These are phyloP conservation scores for Synergus japonicus DNA, from an alignment of 2,888 invertebrate species.

Conservation along the genomic window DNA sequence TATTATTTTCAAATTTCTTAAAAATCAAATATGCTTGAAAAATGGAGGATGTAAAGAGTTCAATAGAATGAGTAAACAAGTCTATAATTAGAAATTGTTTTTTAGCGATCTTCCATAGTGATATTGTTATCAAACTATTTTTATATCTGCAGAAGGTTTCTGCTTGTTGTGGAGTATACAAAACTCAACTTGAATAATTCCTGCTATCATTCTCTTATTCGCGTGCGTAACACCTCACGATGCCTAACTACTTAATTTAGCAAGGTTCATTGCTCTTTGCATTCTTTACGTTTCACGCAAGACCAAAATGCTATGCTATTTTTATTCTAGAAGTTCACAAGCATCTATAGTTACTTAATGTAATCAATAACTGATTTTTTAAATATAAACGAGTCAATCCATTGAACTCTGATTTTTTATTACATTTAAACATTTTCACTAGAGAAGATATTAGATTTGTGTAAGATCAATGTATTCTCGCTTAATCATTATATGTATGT, in stretches of 20 bases:
- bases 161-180: not conserved
- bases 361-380: no score
- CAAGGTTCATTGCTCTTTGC: conserved; percentile 41
- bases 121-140: conserved; percentile 40
- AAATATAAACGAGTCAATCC: no score
- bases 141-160: conserved; percentile 26
- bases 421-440: no score
- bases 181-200: conserved; percentile 30
- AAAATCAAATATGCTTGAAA: not conserved
- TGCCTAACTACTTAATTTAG: conserved; percentile 39
- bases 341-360: no score
- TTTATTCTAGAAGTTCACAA: not conserved
- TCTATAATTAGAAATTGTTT: conserved; percentile 38
- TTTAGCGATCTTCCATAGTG: conserved; percentile 12
- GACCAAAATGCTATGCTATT: conserved; percentile 5
- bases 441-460: no score
- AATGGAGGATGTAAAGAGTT: conserved; percentile 12
- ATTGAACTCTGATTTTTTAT: no score
- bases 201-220: conserved; percentile 35
- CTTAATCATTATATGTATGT: no score
- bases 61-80: conserved; percentile 18
- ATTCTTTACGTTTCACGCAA: conserved; percentile 32
- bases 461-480: no score
- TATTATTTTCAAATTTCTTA: no score
- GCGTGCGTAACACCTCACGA: conserved; percentile 39